A percentile compares a stretch with the other conserved stretches of the same genome.
phyloP scores from a whole-genome alignment of 2,113 vertebrate genomes.

The Cebidichthys violaceus region DNA sequence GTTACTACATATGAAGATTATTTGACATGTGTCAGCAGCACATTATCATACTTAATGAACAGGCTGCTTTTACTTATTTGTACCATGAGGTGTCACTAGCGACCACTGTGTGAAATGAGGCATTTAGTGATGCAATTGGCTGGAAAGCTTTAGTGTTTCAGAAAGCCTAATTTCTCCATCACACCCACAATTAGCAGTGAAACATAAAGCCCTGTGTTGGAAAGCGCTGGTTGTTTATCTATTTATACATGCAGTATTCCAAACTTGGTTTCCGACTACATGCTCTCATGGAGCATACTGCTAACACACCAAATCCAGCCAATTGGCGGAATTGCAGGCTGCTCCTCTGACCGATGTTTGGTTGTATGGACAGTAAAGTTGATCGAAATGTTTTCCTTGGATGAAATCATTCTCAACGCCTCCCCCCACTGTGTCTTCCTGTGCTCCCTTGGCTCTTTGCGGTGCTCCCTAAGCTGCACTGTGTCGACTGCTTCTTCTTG shows the following conservation, averaged over 20 bases:
- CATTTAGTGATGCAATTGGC: not conserved
- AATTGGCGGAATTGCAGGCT: not conserved
- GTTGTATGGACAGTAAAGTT: not conserved
- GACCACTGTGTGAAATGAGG: slow-evolving; percentile 2
- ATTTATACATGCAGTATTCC: slow-evolving; percentile 21
- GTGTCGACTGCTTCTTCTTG: slow-evolving; percentile 88
- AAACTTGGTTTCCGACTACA: not conserved
- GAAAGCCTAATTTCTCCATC: slow-evolving; percentile 8
- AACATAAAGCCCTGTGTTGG: not conserved
- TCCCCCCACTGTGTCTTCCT: slow-evolving; percentile 63
- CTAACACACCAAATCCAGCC: not conserved
- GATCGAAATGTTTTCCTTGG: slow-evolving; percentile 1
- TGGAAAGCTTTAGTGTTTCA: not conserved
- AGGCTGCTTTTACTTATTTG: slow-evolving; percentile 13
- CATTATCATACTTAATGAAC: not conserved
- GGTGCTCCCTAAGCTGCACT: slow-evolving; percentile 73
- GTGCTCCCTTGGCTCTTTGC: slow-evolving; percentile 75
- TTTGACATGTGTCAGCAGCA: not conserved
- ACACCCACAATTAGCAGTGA: not conserved
- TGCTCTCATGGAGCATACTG: not conserved
- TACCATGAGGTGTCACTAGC: slow-evolving; percentile 4
- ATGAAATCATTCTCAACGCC: slow-evolving; percentile 68
- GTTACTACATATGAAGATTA: not conserved
- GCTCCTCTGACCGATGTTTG: slow-evolving; percentile 1
- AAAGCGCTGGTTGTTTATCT: not conserved